Base-by-base conservation (phyloP, 2,888 invertebrate species). In the Trypoxylon attenuatum region DNA sequence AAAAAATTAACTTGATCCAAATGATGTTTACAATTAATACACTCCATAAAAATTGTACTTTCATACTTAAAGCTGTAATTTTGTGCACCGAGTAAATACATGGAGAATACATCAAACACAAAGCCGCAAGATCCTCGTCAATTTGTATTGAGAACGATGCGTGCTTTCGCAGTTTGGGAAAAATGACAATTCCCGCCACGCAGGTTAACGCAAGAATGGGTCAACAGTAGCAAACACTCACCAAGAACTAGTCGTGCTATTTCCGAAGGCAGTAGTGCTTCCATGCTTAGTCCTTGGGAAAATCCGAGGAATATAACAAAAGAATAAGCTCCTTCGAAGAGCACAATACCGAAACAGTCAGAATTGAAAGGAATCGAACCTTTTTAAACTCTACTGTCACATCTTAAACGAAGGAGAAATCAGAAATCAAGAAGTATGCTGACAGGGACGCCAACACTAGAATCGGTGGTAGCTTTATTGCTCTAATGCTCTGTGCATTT, bases 241-340 rank as follows among this genome's bases (percentile, higher is more conserved):
- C 87, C 87, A 18, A 86, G 81, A 41, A 87, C 85, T 22, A 87
- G 68, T 69, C 87, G 78, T 19, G 87, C 87, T 23, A 87, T 80
- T 78, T 87, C 87, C 10, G 87, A 87, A 0, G 87, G 87, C 45
- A 87, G 70, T 42, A 87, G 61, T 13, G 80, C 71, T 63, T 87
- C 86, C 87, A 87, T 87, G 42, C 5, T 33, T 38, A 27, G 33
- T n/a, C 3, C 22, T 46, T 21, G 18, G 39, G 5, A n/a, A 19
- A 5, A 16, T 2, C 1, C 3, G 29, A n/a, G 15, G 8, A 16
- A 43, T n/a, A 39, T 5, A 19, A 2, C 15, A n/a, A 42, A 27
- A 22, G 39, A 10, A 29, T 16, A 22, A 2, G 4, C 23, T 10
- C 39, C 43, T 33, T n/a, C 33, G 3, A 33, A 22, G 29, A 15